Evolutionary conservation across 2,888 invertebrate genomes (phyloP), one percentile per base, ranked within the genome.

Genomic region (Ypsolopha sequella): DNA sequence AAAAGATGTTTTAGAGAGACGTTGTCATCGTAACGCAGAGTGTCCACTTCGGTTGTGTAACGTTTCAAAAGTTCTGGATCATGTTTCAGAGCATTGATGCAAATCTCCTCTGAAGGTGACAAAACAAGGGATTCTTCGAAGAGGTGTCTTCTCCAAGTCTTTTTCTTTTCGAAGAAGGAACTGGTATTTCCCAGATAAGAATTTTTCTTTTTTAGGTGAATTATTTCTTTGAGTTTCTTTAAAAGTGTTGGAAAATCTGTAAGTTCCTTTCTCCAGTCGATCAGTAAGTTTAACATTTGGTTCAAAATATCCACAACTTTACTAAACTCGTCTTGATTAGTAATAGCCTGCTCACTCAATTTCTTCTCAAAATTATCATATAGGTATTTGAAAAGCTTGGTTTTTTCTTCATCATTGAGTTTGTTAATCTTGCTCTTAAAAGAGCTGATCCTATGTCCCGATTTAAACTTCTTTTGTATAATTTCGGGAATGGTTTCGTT

Each of bases 31-130:
- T 53, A 55, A 36, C 64, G 60, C 14, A 79, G 52, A 1, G 53
- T 48, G 1, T 69, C 60, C 7, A 77, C 55, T 39, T 68, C 62
- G 1, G 55, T 55, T 34, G 60, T 58, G 54, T 72, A 58, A 10
- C 65, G 63, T 36, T 53, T 51, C 14, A 81, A 56, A 47, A 80
- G 55, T 39, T 56, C 55, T 10, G 80, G 73, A 7, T 71, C 69
- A 53, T 81, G 80, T 61, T 81, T 81, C 8, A 82, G 56, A 8
- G 70, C 73, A 55, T 81, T 80, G n/a, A 81, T 48, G 50, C 69
- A 72, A 8, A 63, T 70, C 10, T 66, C 60, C 56, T 73, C 69
- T 33, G 61, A 62, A 6, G 71, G 72, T 43, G 58, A 58, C 52
- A 81, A 53, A 13, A 55, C 35, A 41, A 82, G 39, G 1, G 80